These are phyloP conservation scores for Sciurus vulgaris DNA, from an alignment of 2,797 vertebrate species.

Conservation along the genomic window DNA sequence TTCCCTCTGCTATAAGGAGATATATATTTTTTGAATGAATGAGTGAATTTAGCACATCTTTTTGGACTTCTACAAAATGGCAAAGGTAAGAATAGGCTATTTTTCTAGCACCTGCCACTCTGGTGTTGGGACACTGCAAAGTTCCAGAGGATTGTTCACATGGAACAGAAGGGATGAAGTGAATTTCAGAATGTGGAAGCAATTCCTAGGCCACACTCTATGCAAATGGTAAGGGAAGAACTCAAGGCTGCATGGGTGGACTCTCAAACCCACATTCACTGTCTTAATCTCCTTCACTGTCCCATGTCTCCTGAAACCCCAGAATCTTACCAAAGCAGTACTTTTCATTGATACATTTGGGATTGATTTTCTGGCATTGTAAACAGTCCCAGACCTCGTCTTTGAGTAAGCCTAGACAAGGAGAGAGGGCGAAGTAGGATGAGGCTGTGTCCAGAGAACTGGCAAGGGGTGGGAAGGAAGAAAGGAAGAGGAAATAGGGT, in stretches of 20 bases:
- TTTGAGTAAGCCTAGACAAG: constrained; percentile 47
- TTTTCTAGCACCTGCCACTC: neutral
- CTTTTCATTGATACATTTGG: constrained; percentile 48
- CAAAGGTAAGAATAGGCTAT: neutral
- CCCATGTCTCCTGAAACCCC: neutral
- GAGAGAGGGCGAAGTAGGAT: neutral
- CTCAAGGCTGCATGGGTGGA: neutral
- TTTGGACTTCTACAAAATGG: neutral
- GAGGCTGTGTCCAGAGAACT: neutral
- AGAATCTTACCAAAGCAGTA: constrained; percentile 75
- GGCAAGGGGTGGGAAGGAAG: neutral
- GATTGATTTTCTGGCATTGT: constrained; percentile 49
- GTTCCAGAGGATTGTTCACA: neutral
- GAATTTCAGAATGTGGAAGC: neutral
- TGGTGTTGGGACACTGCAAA: neutral
- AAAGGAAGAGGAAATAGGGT: neutral
- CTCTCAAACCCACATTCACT: neutral
- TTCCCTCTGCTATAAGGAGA: neutral
- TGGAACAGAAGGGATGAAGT: neutral
- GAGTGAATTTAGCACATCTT: neutral
- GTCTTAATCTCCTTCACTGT: neutral
- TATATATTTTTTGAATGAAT: neutral
- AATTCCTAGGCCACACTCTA: neutral
- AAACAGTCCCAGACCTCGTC: constrained; percentile 75
- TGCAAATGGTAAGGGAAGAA: neutral